Evolutionary conservation across 2,888 invertebrate species (phyloP), one percentile per base, ranked within the genome.

Genomic region (Drepana falcataria): DNA sequence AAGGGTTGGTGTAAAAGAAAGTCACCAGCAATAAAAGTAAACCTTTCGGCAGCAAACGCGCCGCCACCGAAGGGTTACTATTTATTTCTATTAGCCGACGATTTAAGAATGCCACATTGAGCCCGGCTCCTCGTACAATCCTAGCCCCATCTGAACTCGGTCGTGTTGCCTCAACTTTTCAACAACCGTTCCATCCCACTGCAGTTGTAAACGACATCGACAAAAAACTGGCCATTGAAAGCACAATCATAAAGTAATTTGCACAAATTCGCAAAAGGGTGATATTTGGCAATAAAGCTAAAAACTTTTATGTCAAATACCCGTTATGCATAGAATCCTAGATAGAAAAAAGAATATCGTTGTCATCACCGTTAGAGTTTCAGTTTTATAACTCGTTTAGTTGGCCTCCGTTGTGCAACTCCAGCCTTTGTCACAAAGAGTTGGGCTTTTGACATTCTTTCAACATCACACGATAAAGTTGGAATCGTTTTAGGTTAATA

Each of bases 221-320:
- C 68, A 82, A 85, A 86, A 87, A 75, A 73, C 75, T 77, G 71
- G 58, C 69, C 68, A 80, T 81, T 79, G 72, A 81, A 83, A 65
- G 72, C 69, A 64, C 69, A 74, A 85, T 83, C 87, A 87, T 90
- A 90, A 89, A 91, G 83, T 85, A 87, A 90, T 91, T 90, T 90
- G 87, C 87, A 77, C 85, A 89, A 87, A 86, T 87, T 89, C 79
- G 91, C 91, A 88, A 89, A 88, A 83, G 88, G 90, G 87, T 89
- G 65, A 85, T 82, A 78, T 78, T 79, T 66, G 68, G 75, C 75
- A 72, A 77, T 71, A 73, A 64, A 72, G 68, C 72, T 66, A 40
- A 40, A 68, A 78, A 81, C 73, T 81, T 86, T 87, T 81, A 78
- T 85, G 78, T 70, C 63, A 69, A 79, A 79, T 71, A 77, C 70